A percentile compares a stretch with the other conserved stretches of the same genome.
These are phyloP conservation scores for Hoplias malabaricus DNA, from an alignment of 2,113 vertebrate species.

Conservation along the genomic window DNA sequence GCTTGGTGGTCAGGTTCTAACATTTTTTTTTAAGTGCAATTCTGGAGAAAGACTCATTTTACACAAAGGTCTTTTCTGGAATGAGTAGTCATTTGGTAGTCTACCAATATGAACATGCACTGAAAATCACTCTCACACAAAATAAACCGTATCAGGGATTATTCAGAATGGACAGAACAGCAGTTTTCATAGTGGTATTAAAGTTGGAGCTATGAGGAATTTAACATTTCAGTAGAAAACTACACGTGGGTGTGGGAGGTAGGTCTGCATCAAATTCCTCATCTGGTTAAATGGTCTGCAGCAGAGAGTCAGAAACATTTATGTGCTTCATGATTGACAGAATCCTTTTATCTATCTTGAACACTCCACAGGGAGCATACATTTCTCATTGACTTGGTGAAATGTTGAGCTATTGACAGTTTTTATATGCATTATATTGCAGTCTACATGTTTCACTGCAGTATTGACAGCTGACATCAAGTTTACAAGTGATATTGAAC, in stretches of 20 bases:
- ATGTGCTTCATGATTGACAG: background rate
- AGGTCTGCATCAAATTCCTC: background rate
- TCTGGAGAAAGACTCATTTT: background rate
- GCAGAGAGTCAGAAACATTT: background rate
- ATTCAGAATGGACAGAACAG: background rate
- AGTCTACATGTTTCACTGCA: background rate
- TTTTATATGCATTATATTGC: background rate
- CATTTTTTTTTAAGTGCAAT: conserved; percentile 3
- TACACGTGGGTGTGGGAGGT: background rate
- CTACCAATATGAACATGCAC: background rate
- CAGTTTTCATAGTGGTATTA: background rate
- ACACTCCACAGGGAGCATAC: background rate
- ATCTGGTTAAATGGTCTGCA: background rate
- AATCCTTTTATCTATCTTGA: background rate
- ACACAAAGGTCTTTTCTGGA: background rate
- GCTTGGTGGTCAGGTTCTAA: background rate
- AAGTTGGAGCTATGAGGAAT: background rate
- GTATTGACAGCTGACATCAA: background rate
- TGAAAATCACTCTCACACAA: background rate
- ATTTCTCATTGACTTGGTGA: background rate
- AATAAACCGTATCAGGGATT: background rate
- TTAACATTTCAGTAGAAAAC: background rate
- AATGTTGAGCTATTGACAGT: background rate
- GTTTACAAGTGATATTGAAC: background rate
- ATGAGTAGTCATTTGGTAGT: background rate